Conservation (phyloP, 2,888 invertebrate species). For the Hirtodrosophila duncani region DNA sequence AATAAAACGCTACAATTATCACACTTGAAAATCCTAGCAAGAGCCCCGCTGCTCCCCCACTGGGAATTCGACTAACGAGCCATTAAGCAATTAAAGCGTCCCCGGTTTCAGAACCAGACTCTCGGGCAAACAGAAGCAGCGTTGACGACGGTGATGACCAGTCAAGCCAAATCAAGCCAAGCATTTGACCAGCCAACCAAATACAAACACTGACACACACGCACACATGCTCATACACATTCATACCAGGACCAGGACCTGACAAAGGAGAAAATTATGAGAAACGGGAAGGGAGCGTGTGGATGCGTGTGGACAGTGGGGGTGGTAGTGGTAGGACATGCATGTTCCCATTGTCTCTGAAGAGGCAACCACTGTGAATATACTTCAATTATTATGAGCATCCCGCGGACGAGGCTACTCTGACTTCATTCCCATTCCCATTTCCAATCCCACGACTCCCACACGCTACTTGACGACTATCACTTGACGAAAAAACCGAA, state of each 20-base stretch:
- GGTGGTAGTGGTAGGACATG: slow-evolving; percentile 13
- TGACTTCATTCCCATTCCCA: too few species aligned
- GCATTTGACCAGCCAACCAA: slow-evolving; percentile 70
- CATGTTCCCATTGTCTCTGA: slow-evolving; percentile 16
- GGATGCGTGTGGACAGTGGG: background rate
- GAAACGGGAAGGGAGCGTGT: slow-evolving; percentile 3
- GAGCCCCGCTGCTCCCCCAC: slow-evolving; percentile 39
- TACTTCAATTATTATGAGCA: slow-evolving; percentile 69
- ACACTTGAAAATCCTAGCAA: slow-evolving; percentile 52
- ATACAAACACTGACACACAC: slow-evolving; percentile 56
- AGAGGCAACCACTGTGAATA: slow-evolving; percentile 48
- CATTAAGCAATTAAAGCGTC: slow-evolving; percentile 66
- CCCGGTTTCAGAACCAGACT: slow-evolving; percentile 26
- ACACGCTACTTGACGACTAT: slow-evolving; percentile 36
- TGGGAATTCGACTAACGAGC: slow-evolving; percentile 65
- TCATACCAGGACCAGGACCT: slow-evolving; percentile 21
- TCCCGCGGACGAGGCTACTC: too few species aligned
- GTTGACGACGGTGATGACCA: slow-evolving; percentile 44
- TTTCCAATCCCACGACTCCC: slow-evolving; percentile 29
- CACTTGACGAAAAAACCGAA: slow-evolving; percentile 32
- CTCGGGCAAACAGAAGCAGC: slow-evolving; percentile 10
- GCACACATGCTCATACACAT: too few species aligned
- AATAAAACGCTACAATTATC: slow-evolving; percentile 59
- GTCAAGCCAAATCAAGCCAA: slow-evolving; percentile 41
- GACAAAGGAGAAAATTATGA: background rate